Evolutionary conservation across 2,888 invertebrate genomes (phyloP), one percentile per base, ranked within the genome.

Genomic region (Platycheirus albimanus): DNA sequence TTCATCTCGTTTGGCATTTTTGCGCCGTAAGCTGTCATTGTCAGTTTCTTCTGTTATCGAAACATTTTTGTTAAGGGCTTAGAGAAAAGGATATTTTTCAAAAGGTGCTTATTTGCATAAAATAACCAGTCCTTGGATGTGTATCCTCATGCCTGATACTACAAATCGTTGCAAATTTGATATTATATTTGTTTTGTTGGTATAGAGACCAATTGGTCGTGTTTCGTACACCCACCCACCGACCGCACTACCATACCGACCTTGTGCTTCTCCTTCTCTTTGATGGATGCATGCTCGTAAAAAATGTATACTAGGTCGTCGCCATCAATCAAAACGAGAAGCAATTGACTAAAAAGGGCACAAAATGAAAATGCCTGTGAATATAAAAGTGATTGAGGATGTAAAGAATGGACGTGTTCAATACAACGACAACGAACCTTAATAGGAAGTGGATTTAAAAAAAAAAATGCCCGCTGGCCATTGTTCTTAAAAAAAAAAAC

Each of bases 331-430:
- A 66, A n/a, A 61, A 66, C 49, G 36, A 38, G 15, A 30, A n/a
- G 15, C 66, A 66, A 66, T 78, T 72, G 78, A 61, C 72, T 78
- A 28, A 61, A 66, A 72, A 61, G 58, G 51, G 30, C 61, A 45
- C 66, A 38, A 45, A 28, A 45, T 24, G 51, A 45, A 56, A 63
- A 66, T 13, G 49, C 45, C 24, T 41, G 30, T 2, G 41, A 61
- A 41, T 6, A 36, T 11, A 33, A 36, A 20, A 45, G 30, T 45
- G 45, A 45, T 61, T 30, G 30, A 45, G 45, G 45, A 61, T 45
- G 17, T 45, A 17, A 58, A 56, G 13, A 24, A 38, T 8, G 28
- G 17, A 58, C 58, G 43, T 61, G 61, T 61, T 61, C 30, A 15
- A 61, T 61, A 61, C 30, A 17, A 30, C 13, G 30, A 17, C n/a